A percentile compares a stretch with the other conserved stretches of the same genome.
Conservation (phyloP, 2,888 invertebrate genomes). For the Cephus nigrinus region DNA sequence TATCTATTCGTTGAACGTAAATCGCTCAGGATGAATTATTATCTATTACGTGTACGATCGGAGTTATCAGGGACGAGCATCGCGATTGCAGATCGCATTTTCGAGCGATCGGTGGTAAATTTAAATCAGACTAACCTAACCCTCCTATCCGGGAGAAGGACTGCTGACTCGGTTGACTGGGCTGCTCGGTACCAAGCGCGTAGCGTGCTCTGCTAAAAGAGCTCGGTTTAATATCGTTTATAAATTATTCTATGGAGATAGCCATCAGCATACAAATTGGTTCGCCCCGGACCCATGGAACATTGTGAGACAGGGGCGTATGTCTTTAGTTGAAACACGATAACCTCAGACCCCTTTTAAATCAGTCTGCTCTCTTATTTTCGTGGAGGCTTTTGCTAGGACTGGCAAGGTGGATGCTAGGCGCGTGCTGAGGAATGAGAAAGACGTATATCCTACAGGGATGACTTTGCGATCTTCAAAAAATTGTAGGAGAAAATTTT, state of each 20-base stretch:
- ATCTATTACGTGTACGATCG: conserved; percentile 1
- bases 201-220: conserved; percentile 32
- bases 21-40: conserved; percentile 2
- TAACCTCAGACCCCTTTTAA: neutral
- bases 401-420: neutral
- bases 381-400: neutral
- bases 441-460: neutral
- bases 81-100: conserved; percentile 13
- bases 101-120: conserved; percentile 17
- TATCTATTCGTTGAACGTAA: neutral
- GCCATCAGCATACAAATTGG: conserved; percentile 56
- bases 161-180: neutral
- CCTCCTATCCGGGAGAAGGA: neutral
- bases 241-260: conserved; percentile 53
- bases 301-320: conserved; percentile 3
- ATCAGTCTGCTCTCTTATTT: neutral
- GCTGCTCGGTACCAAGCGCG: conserved; percentile 9
- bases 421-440: neutral
- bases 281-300: conserved; percentile 35
- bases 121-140: conserved; percentile 13
- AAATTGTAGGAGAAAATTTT: neutral
- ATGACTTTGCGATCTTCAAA: neutral
- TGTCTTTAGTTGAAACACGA: neutral
- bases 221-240: conserved; percentile 52
- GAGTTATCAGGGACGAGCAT: conserved; percentile 8